These are phyloP conservation scores for Aradophagus sp. DNA, from an alignment of 1,140 invertebrate species.

Conservation along the genomic window DNA sequence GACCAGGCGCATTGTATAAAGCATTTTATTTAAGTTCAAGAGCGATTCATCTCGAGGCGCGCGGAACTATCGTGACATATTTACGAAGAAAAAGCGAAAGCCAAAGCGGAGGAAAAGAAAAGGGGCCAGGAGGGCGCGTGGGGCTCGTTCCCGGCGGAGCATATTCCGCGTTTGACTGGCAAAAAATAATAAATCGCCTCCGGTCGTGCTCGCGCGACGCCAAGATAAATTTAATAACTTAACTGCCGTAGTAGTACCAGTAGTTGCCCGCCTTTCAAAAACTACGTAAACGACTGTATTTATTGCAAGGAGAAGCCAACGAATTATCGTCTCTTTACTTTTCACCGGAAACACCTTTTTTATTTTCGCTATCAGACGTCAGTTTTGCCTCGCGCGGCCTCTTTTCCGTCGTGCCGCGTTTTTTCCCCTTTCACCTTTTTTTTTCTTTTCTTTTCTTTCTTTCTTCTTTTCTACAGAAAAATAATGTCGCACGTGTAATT, in stretches of 20 bases:
- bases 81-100: constrained; percentile 49
- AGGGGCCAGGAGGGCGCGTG: constrained; percentile 30
- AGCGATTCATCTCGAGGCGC: constrained; percentile 49
- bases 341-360: no score
- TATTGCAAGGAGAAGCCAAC: constrained; percentile 41
- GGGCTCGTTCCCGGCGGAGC: constrained; percentile 49
- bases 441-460: no score
- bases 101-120: constrained; percentile 47
- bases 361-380: no score
- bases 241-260: constrained; percentile 62
- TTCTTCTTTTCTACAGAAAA: no score
- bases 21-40: constrained; percentile 47
- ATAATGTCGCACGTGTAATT: no score
- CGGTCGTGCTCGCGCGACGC: constrained; percentile 62
- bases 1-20: constrained; percentile 31
- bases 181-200: constrained; percentile 72
- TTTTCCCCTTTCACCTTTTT: no score
- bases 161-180: constrained; percentile 69
- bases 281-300: constrained; percentile 53
- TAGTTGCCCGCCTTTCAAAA: constrained; percentile 47
- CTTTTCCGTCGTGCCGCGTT: no score
- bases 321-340: constrained; percentile 24
- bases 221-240: constrained; percentile 72
- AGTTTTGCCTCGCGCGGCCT: no score
- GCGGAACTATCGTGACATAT: constrained; percentile 55